phyloP scores from a whole-genome alignment of 2,113 vertebrate species.

The Danionella cerebrum region DNA sequence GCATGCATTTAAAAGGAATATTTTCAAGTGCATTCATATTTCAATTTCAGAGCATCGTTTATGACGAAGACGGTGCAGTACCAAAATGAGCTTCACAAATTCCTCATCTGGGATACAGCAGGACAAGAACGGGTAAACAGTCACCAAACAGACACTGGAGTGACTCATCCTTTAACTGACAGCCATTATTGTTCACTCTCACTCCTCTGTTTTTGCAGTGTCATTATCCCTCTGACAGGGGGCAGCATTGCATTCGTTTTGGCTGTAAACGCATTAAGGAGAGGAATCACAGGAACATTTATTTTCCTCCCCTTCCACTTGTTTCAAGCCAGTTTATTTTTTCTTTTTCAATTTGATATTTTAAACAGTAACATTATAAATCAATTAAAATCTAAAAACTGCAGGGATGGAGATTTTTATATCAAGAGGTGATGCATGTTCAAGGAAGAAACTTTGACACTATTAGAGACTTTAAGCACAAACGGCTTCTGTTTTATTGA shows the following conservation, averaged over 20 bases:
- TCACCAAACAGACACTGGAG: not conserved
- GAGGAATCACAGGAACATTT: not conserved
- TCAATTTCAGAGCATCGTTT: constrained; percentile 83
- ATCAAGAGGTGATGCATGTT: too few relatives aligned
- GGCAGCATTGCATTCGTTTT: constrained; percentile 47
- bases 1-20: too few relatives aligned
- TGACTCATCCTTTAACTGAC: not conserved
- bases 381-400: too few relatives aligned
- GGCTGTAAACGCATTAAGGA: not conserved
- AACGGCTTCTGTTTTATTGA: too few relatives aligned
- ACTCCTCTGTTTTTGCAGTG: not conserved
- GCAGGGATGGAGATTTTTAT: too few relatives aligned
- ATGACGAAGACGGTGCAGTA: constrained; percentile 95
- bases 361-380: too few relatives aligned
- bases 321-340: too few relatives aligned
- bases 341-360: too few relatives aligned
- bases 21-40: not conserved
- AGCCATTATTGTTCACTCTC: not conserved
- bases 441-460: too few relatives aligned
- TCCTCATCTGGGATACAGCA: constrained; percentile 98
- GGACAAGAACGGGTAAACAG: constrained; percentile 89
- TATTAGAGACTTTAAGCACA: too few relatives aligned
- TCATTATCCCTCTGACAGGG: constrained; percentile 45
- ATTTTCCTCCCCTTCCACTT: too few relatives aligned
- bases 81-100: constrained; percentile 95